Evolutionary conservation across 2,113 vertebrate genomes (phyloP).

Genomic region (Monarcha castaneiventris): DNA sequence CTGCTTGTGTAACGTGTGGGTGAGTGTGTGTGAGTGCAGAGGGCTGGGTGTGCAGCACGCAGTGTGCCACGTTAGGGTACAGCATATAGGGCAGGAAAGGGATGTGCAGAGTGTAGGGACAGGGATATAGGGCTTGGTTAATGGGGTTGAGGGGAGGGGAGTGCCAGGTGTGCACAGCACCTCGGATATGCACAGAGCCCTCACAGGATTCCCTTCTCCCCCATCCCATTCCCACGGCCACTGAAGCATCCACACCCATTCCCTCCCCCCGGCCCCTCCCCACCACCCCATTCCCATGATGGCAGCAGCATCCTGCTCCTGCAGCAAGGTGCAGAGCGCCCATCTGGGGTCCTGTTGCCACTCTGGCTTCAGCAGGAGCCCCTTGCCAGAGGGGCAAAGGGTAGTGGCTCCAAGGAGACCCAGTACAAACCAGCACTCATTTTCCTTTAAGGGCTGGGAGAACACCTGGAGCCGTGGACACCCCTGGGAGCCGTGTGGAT

Average conservation of each 20-base stretch:
- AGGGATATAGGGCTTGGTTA: neutral
- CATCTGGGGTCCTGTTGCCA: neutral
- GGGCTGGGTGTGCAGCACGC: neutral
- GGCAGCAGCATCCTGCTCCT: neutral
- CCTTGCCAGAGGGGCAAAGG: neutral
- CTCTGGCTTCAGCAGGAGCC: neutral
- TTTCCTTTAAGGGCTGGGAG: neutral
- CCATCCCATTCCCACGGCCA: neutral
- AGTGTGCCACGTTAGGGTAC: neutral
- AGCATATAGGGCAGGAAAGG: neutral
- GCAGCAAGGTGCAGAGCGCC: neutral
- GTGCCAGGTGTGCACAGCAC: neutral
- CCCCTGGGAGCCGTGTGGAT: neutral
- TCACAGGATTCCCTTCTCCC: neutral
- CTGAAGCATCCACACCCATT: neutral
- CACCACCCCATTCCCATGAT: neutral
- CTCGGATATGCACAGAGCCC: rapidly evolving
- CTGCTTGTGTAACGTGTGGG: neutral
- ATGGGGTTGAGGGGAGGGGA: neutral
- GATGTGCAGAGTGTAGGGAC: neutral
- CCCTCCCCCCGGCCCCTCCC: no score
- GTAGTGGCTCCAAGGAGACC: rapidly evolving
- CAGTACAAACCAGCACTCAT: neutral
- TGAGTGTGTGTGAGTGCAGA: neutral
- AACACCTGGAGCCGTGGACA: rapidly evolving